A percentile compares a stretch with the other conserved stretches of the same genome.
Conservation (phyloP, 2,888 invertebrate genomes). For the Liopterus haemorrhoidalis region DNA sequence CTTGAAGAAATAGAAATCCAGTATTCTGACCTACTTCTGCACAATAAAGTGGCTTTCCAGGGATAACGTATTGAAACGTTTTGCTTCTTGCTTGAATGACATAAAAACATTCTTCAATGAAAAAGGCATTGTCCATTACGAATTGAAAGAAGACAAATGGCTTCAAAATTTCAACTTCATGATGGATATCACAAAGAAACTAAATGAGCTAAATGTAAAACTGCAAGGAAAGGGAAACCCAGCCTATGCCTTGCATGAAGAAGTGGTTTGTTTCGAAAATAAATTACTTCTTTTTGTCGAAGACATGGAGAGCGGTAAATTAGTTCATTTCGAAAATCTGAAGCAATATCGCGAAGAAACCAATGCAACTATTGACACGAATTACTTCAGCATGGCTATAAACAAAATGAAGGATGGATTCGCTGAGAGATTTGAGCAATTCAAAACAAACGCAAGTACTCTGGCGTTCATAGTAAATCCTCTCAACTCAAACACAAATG, state of each 20-base stretch:
- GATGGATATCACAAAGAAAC: constrained; percentile 23
- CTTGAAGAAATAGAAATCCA: constrained; percentile 28
- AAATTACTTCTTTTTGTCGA: not conserved
- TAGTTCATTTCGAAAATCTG: constrained; percentile 25
- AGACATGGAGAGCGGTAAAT: no score
- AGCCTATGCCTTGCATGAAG: constrained; percentile 14
- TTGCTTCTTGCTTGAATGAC: constrained; percentile 28
- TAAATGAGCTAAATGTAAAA: constrained; percentile 34
- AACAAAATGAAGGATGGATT: constrained; percentile 30
- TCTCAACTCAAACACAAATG: constrained; percentile 32
- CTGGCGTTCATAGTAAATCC: constrained; percentile 32
- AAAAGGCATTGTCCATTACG: constrained; percentile 28
- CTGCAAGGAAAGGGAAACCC: constrained; percentile 33
- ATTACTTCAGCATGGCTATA: constrained; percentile 22
- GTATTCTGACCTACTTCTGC: constrained; percentile 28
- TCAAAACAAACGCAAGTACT: constrained; percentile 31
- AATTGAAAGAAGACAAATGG: constrained; percentile 30
- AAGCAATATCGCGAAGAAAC: constrained; percentile 28
- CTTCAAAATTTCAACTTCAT: constrained; percentile 28
- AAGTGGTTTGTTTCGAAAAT: constrained; percentile 22
- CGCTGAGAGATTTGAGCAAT: constrained; percentile 30
- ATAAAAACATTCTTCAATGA: constrained; percentile 25
- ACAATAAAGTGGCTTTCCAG: constrained; percentile 30
- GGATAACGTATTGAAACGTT: constrained; percentile 29
- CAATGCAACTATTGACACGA: constrained; percentile 27